phyloP scores from a whole-genome alignment of 2,113 vertebrate species.

The Nothoprocta perdicaria region DNA sequence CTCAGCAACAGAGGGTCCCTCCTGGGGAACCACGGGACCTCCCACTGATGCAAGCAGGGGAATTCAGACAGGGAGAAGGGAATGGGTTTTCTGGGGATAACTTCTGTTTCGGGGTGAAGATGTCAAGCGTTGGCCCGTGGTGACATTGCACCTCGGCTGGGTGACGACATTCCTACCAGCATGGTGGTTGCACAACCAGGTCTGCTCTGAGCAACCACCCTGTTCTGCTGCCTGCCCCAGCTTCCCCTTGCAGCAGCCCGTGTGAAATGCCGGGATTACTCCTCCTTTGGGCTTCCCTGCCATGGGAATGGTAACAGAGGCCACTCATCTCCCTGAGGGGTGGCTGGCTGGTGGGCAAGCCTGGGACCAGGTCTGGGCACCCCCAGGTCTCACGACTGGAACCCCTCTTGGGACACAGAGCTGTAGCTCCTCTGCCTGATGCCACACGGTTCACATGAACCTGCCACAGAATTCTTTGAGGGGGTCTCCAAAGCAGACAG shows the following conservation, averaged over 20 bases:
- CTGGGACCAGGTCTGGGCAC: background rate
- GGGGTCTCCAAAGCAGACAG: accelerated
- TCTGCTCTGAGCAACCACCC: background rate
- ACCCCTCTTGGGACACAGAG: background rate
- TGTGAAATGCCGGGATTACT: accelerated
- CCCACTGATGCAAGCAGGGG: background rate
- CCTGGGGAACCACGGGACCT: background rate
- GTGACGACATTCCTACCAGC: background rate
- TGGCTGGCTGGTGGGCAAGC: no score
- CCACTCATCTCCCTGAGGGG: accelerated
- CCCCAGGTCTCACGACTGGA: background rate
- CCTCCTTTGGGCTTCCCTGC: accelerated
- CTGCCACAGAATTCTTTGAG: accelerated
- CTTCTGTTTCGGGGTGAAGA: background rate
- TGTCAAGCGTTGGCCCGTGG: background rate
- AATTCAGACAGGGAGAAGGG: background rate
- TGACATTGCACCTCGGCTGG: background rate
- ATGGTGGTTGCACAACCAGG: background rate
- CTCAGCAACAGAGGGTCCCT: background rate
- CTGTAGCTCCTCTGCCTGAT: accelerated
- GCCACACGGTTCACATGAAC: accelerated
- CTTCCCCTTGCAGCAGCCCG: accelerated
- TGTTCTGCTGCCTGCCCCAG: accelerated
- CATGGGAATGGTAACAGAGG: accelerated
- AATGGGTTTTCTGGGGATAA: background rate